phyloP scores from a whole-genome alignment of 2,113 vertebrate genomes.

The Glareola pratincola region DNA sequence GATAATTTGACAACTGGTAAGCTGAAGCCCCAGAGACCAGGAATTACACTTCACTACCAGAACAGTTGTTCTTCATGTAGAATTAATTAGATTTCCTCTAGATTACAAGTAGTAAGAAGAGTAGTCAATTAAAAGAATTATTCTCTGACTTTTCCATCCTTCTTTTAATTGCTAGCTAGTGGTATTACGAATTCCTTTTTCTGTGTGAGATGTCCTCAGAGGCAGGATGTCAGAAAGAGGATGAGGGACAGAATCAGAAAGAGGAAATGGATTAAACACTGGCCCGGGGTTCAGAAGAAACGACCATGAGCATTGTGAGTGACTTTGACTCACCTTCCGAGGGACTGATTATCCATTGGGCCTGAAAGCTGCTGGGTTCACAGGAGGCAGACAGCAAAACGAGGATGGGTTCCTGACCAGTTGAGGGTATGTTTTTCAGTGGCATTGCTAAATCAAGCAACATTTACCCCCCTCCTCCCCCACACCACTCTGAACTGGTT shows the following conservation, averaged over 20 bases:
- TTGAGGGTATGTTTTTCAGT: not conserved
- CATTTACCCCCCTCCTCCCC: not conserved
- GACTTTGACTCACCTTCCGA: not conserved
- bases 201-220: not conserved
- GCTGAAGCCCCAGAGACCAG: slow-evolving; percentile 27
- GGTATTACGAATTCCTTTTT: not conserved
- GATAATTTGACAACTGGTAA: slow-evolving; percentile 51
- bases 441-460: not conserved
- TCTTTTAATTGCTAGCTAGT: not conserved
- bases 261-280: not conserved
- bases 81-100: slow-evolving; percentile 64
- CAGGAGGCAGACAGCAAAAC: accelerated
- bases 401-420: not conserved
- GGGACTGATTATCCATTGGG: not conserved
- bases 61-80: slow-evolving; percentile 34
- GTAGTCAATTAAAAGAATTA: slow-evolving; percentile 52
- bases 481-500: not conserved
- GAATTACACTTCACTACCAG: slow-evolving; percentile 43
- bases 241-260: not conserved
- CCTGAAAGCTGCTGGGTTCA: not conserved
- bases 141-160: slow-evolving; percentile 18
- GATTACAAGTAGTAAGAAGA: slow-evolving; percentile 36
- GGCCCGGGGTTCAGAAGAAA: not conserved
- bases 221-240: not conserved
- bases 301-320: accelerated